Base-by-base conservation (phyloP, 2,113 vertebrate species). In the Gymnocephalus cernua region DNA sequence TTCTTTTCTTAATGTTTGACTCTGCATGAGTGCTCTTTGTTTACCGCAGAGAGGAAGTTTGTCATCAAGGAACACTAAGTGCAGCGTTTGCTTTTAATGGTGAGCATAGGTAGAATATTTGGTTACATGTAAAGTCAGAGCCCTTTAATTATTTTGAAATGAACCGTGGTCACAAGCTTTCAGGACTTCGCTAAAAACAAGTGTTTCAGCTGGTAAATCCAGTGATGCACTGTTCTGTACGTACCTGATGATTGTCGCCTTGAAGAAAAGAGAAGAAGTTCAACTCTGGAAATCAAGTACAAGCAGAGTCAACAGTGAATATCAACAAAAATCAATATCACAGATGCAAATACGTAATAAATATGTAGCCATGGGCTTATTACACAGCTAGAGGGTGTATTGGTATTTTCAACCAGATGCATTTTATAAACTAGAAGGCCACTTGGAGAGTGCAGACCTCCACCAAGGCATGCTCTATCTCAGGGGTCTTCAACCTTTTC, bases 161-260 rank as follows among this genome's bases (percentile, higher is more conserved):
- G 2, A 53, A 27, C 68, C n/a, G 1, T 3, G 14, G 59, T 38
- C 32, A 21, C 29, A n/a, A 53, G 8, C 45, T 62, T 51, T 41
- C 6, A 59, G 25, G 8, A n/a, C 32, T 35, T 82, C 18, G 48
- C 41, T 19, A 27, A 35, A 71, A 63, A 9, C 47, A 68, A 51
- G 41, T 27, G 6, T 13, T 62, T 41, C n/a, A 27, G n/a, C 58
- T 29, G 50, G 4, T 35, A 1, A 25, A 73, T 18, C 45, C 21
- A 35, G 11, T 3, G 14, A 53, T 19, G 5, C 29, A 7, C 18
- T 27, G 58, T 2, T 27, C 59, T 41, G 38, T 35, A 93, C 95
- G 80, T 94, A 99, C 98, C 97, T 98, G 97, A 96, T 99, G 98
- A 97, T 98, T 99, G 95, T 99, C 98, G 88, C 97, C 97, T 96